Base-by-base conservation (phyloP, 2,888 invertebrate genomes). In the Troides helena region DNA sequence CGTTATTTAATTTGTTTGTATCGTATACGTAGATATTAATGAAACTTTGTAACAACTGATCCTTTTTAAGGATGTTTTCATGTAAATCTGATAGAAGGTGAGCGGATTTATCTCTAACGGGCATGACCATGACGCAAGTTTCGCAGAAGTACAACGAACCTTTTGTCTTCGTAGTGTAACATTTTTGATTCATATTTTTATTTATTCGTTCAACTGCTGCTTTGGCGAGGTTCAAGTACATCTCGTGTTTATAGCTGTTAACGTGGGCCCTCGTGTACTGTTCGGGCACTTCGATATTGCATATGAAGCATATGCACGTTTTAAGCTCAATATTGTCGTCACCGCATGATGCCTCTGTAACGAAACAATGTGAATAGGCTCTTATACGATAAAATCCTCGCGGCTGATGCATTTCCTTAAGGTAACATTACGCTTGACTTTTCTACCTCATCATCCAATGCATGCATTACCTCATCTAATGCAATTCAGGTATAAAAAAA, bases 271-370 rank as follows among this genome's bases (percentile, higher is more conserved):
- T 8, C 62, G 62, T 63, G n/a, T 58, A 68, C 17, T 5, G 7
- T 36, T 50, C 43, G 14, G 68, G 68, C 6, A 68, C 68, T 43
- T 50, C 5, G 14, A 68, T 10, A 21, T 68, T 46, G 50, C 68
- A 68, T 50, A 63, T 67, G 12, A 30, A 62, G 57, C 67, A 67
- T 36, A 7, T 67, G 25, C 30, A 18, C 21, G 46, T 59, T 21
- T 60, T 43, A 14, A 50, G 21, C 60, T 60, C 21, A 50, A 25
- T 39, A 23, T n/a, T 59, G 25, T 14, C 39, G 12, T 65, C 56
- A 12, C 21, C 25, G 46, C 18, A 30, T 8, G 25, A 5, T 25
- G 57, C n/a, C 21, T 65, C 65, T 65, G 65, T 56, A 58, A 65
- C 23, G 43, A 21, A 53, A 53, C 14, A 53, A 53, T 53, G 18